Percentiles rank a stretch among this genome's conserved stretches.
Conservation (phyloP, 2,888 invertebrate species). For the Augochlorella aurata region DNA sequence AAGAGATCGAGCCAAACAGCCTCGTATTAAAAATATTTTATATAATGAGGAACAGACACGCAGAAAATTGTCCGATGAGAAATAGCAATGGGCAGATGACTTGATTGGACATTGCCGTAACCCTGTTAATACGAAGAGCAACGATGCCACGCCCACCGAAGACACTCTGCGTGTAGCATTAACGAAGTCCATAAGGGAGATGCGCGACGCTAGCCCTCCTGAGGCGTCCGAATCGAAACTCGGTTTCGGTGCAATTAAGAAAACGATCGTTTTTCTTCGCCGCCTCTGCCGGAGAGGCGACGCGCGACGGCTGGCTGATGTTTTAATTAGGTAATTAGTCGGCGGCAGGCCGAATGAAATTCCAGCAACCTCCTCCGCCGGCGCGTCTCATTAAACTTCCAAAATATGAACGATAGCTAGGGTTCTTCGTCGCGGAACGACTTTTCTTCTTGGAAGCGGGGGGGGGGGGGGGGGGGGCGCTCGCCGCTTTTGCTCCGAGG, state of each 20-base stretch:
- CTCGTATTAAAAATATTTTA: background rate
- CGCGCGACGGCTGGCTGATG: constrained; percentile 39
- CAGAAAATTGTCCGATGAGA: background rate
- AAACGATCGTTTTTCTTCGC: constrained; percentile 43
- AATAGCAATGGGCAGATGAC: background rate
- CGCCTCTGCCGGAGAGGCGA: background rate
- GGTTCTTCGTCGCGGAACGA: constrained; percentile 23
- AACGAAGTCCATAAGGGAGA: background rate
- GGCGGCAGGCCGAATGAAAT: constrained; percentile 18
- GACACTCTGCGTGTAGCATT: background rate
- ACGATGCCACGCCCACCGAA: background rate
- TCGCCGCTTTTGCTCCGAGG: no score
- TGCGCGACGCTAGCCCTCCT: background rate
- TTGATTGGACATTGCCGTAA: background rate
- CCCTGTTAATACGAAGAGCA: background rate
- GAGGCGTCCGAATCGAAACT: background rate
- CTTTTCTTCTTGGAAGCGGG: constrained; percentile 14
- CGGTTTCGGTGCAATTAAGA: constrained; percentile 31
- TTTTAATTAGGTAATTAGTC: constrained; percentile 52
- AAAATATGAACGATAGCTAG: constrained; percentile 41
- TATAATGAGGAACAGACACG: background rate
- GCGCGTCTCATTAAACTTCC: constrained; percentile 36
- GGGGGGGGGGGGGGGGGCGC: no score
- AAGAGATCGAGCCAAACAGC: background rate
- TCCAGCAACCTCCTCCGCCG: background rate